Conservation (phyloP, 2,888 invertebrate genomes). For the Gonocerus acuteangulatus region DNA sequence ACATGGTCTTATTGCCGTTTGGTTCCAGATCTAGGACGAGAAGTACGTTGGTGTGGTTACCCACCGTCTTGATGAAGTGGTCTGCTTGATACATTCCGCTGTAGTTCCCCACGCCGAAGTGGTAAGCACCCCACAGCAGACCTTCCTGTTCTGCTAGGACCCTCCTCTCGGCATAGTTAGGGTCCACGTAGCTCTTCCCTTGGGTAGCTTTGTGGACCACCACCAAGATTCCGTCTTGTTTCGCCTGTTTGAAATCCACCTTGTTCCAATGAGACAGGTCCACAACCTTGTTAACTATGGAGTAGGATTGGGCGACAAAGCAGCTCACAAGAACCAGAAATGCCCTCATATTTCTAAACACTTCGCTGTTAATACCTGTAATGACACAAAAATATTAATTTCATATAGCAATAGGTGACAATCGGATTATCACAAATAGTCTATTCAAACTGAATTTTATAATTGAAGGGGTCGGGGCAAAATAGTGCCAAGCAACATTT, state of each 20-base stretch:
- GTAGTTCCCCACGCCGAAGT: constrained; percentile 33
- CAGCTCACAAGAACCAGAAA: too few relatives aligned
- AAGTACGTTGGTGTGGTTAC: constrained; percentile 25
- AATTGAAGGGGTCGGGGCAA: too few relatives aligned
- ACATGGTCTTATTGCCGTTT: constrained; percentile 29
- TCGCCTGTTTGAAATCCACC: not conserved
- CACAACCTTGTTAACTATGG: constrained; percentile 14
- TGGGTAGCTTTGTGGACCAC: constrained; percentile 36
- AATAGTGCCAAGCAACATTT: too few relatives aligned
- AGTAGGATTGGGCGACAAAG: too few relatives aligned
- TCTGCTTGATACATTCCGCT: constrained; percentile 25
- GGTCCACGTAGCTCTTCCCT: constrained; percentile 29
- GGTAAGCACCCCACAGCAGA: constrained; percentile 36
- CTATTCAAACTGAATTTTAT: too few relatives aligned
- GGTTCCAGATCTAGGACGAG: constrained; percentile 33
- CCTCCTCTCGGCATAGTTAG: constrained; percentile 23
- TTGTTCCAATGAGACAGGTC: constrained; percentile 34
- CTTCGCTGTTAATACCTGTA: too few relatives aligned
- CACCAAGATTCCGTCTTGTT: constrained; percentile 30
- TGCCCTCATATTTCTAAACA: too few relatives aligned
- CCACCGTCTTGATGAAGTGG: constrained; percentile 32
- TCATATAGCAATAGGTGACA: too few relatives aligned
- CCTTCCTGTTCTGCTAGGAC: constrained; percentile 26
- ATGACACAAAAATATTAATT: too few relatives aligned
- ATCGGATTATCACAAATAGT: too few relatives aligned